Evolutionary conservation across 2,797 vertebrate genomes (phyloP), one percentile per base, ranked within the genome.

Genomic region (Phrynocephalus forsythii): DNA sequence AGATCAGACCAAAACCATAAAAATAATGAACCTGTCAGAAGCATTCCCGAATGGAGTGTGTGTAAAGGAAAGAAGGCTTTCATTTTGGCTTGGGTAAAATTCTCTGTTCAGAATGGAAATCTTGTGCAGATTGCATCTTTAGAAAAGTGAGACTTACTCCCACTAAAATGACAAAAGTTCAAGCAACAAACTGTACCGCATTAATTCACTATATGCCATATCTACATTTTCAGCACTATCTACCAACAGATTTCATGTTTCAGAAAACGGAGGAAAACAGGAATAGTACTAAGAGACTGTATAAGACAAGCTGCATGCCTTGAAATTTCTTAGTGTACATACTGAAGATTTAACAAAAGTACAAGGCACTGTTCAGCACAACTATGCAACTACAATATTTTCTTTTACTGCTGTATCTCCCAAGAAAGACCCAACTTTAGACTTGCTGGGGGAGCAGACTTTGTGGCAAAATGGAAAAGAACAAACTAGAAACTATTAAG

Each of bases 181-280:
- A 94, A 91, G 92, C 93, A 86, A 92, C 33, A 83, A 33, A 91
- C 87, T 93, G 28, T 90, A 92, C 91, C 94, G 93, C 94, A 91
- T 88, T 90, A 94, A 94, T 93, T 92, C 89, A 90, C 93, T 94
- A 95, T 95, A 95, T 95, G 95, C 89, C 94, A 92, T 94, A 89
- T 85, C 67, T 89, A 93, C 94, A 91, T 95, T 95, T 90, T 16
- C 85, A 88, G 73, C 92, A 89, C 90, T 94, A 90, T 91, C 94
- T 89, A 63, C 85, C 3, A 92, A 85, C 92, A 94, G 93, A 94
- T 94, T 93, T 94, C 88, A 92, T 84, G 91, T 94, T 95, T 94
- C 93, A 93, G 89, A 94, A 94, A 90, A 90, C 92, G 81, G 33
- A 86, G 84, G 92, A 60, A 56, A 88, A 84, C 6, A 84, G 83